Evolutionary conservation across 1,140 invertebrate species (phyloP).

Genomic region (Thrips palmi): DNA sequence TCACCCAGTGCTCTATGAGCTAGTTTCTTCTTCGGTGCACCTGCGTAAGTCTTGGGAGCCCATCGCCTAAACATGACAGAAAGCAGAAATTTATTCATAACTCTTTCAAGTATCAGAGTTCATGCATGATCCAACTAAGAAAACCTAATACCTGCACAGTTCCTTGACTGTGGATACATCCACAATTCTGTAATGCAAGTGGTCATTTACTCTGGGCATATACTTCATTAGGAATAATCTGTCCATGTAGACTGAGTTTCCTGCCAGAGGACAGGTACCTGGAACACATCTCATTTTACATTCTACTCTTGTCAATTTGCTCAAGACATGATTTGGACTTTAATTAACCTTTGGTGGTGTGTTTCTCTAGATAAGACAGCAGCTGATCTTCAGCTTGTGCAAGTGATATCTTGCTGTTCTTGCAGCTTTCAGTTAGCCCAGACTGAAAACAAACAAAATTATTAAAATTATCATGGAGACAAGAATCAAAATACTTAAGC

Average conservation of each 20-base stretch:
- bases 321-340: slow-evolving; percentile 5
- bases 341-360: slow-evolving; percentile 37
- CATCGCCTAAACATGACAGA: slow-evolving; percentile 22
- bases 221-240: slow-evolving; percentile 54
- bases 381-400: slow-evolving; percentile 48
- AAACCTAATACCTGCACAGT: slow-evolving; percentile 33
- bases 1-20: slow-evolving; percentile 62
- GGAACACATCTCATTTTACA: too few relatives aligned
- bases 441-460: slow-evolving; percentile 31
- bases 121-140: slow-evolving; percentile 4
- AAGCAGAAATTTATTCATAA: too few relatives aligned
- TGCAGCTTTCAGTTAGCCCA: slow-evolving; percentile 51
- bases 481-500: too few relatives aligned
- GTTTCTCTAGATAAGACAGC: slow-evolving; percentile 47
- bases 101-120: not conserved
- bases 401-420: slow-evolving; percentile 42
- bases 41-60: slow-evolving; percentile 10
- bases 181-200: slow-evolving; percentile 83
- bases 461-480: too few relatives aligned
- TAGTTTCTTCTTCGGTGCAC: slow-evolving; percentile 34
- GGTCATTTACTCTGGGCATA: slow-evolving; percentile 52
- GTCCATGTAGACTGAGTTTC: slow-evolving; percentile 81
- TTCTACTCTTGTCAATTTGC: too few relatives aligned
- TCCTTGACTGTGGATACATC: slow-evolving; percentile 88
- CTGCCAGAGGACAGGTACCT: slow-evolving; percentile 55